Base-by-base conservation (phyloP, 2,888 invertebrate genomes). In the Mactromeris polynyma region DNA sequence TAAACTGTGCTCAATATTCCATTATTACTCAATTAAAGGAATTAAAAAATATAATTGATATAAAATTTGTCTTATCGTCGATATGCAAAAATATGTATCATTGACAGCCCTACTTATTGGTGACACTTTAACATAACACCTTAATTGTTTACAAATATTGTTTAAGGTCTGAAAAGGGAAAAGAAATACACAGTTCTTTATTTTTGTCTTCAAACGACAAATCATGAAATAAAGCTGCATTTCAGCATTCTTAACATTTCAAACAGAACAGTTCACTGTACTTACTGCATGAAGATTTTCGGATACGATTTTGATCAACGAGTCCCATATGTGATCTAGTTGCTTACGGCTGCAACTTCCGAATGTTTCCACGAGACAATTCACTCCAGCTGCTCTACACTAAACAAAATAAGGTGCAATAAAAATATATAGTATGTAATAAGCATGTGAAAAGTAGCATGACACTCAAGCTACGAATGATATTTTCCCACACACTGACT, bases 341-440 rank as follows among this genome's bases (percentile, higher is more conserved):
- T 91, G 91, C 42, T 91, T 91, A 81, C 40, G 88, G 58, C 91
- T 91, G 46, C 91, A 91, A 33, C 83, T 83, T 3, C 80, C 85
- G 31, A 91, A 77, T 9, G 85, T 87, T n/a, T 91, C 91, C 31
- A 36, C 33, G 19, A 91, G 78, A 69, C 87, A 86, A 14, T 77
- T 54, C 21, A 19, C 38, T 1, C 88, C 83, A 26, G 88, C 64
- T 21, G 64, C 33, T 26, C 46, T 83, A 79, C 90, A 90, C 90
- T 90, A 69, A 21, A 82, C 1, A 11, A 79, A 79, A 79, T 21
- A 42, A 26, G 0, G 3, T 40, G 2, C 42, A 21, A 3, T 31
- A 14, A 33, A 6, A 2, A 19, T 36, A 33, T n/a, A 11, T 73
- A 7, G 64, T 64, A 26, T 36, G 6, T 4, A 73, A 14, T 21